Evolutionary conservation across 2,113 vertebrate species (phyloP).

Genomic region (Oxyruncus cristatus): DNA sequence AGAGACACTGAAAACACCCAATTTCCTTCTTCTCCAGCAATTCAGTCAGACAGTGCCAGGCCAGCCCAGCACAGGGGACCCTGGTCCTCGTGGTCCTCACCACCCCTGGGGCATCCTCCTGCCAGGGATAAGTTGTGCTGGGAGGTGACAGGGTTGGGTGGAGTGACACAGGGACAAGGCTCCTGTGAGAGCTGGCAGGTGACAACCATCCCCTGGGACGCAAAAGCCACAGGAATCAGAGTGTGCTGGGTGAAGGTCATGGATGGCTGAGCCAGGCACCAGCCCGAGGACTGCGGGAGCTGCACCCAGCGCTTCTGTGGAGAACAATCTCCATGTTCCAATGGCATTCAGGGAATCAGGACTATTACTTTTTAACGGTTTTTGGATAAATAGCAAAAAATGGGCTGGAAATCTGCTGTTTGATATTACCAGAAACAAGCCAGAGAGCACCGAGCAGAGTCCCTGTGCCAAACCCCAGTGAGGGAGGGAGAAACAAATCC

Average conservation of each 20-base stretch:
- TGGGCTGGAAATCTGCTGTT: not conserved
- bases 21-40: not conserved
- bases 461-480: not conserved
- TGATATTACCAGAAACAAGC: not conserved
- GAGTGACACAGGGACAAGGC: not conserved
- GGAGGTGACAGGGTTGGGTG: not conserved
- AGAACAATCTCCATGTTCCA: fast-evolving
- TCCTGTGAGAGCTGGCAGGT: fast-evolving
- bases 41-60: not conserved
- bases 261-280: not conserved
- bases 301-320: fast-evolving
- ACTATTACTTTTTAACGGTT: not conserved
- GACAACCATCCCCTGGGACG: not conserved
- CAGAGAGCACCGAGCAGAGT: not conserved
- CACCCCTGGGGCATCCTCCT: fast-evolving
- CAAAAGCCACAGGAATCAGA: not conserved
- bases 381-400: not conserved
- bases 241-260: no score
- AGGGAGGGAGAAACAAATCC: not conserved
- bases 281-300: fast-evolving
- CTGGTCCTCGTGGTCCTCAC: not conserved
- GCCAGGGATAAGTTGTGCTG: not conserved
- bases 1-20: not conserved
- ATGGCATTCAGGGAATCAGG: not conserved
- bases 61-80: not conserved